These are phyloP conservation scores for Platerodrilus igneus DNA, from an alignment of 2,888 invertebrate genomes.

Conservation along the genomic window DNA sequence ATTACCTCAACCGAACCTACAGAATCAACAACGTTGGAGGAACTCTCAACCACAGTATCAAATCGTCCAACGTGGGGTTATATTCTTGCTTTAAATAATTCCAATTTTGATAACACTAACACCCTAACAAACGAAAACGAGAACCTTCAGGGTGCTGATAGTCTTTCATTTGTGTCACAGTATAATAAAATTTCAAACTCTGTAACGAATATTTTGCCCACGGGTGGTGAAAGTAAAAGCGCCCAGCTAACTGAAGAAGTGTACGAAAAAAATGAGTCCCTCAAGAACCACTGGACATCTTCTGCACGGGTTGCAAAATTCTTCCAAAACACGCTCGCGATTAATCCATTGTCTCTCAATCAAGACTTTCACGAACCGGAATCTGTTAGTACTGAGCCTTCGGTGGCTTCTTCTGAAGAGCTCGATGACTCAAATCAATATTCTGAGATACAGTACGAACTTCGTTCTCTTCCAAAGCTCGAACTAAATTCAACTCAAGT, in stretches of 20 bases:
- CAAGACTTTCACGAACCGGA: conserved; percentile 49
- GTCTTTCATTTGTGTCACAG: conserved; percentile 63
- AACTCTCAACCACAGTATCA: too few relatives aligned
- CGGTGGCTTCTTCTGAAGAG: conserved; percentile 7
- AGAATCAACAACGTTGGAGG: conserved; percentile 24
- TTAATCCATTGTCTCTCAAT: conserved; percentile 70
- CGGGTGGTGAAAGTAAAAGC: too few relatives aligned
- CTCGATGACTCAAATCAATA: conserved; percentile 13
- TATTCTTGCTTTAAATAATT: conserved; percentile 36
- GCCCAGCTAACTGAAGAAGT: neutral
- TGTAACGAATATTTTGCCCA: too few relatives aligned
- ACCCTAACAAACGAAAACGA: conserved; percentile 52
- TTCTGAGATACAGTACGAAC: conserved; percentile 43
- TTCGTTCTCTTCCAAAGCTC: conserved; percentile 45
- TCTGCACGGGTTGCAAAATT: conserved; percentile 52
- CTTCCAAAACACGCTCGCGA: conserved; percentile 64
- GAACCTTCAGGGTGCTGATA: conserved; percentile 64
- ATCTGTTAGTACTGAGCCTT: conserved; percentile 7
- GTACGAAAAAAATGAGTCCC: conserved; percentile 27
- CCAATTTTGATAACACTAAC: conserved; percentile 35
- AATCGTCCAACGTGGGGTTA: too few relatives aligned
- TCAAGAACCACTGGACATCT: conserved; percentile 41
- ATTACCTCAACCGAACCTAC: neutral
- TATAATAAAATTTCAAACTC: too few relatives aligned
- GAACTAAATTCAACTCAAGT: conserved; percentile 41